Evolutionary conservation across 2,797 vertebrate species (phyloP).

Genomic region (Melopsittacus undulatus): DNA sequence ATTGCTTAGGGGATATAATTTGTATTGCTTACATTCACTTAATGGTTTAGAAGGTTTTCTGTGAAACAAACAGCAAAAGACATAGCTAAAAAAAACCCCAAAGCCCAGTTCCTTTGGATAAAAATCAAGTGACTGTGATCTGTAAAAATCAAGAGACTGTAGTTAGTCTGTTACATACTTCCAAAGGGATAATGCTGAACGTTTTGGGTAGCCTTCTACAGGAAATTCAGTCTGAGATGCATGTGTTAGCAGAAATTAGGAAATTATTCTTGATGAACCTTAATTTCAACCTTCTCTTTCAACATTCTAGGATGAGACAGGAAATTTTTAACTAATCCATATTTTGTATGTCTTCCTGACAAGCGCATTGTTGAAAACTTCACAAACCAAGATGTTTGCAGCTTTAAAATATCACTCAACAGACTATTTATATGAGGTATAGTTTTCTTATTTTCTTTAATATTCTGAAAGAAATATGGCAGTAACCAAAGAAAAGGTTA

Average conservation of each 20-base stretch:
- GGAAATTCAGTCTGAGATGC: not conserved
- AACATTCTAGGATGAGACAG: not conserved
- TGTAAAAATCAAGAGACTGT: not conserved
- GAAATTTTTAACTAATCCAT: not conserved
- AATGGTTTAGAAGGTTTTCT: not conserved
- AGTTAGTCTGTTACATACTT: not conserved
- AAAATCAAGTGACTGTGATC: not conserved
- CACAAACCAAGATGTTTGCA: conserved; percentile 72
- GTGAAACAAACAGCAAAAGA: not conserved
- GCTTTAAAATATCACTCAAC: conserved; percentile 74
- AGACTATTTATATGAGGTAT: conserved; percentile 81
- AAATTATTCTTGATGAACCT: not conserved
- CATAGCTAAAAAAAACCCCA: not conserved
- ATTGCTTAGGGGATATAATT: not conserved
- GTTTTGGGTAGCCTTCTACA: not conserved
- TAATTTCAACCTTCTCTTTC: not conserved
- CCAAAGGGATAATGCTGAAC: not conserved
- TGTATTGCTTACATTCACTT: not conserved
- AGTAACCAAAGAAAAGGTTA: not conserved
- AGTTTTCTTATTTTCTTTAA: not conserved
- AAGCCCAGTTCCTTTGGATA: not conserved
- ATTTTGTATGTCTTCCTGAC: conserved; percentile 49
- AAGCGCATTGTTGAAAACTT: not conserved
- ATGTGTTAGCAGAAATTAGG: not conserved
- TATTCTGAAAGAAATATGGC: not conserved